Conservation (phyloP, 1,140 invertebrate species). For the Sycophila sp. region DNA sequence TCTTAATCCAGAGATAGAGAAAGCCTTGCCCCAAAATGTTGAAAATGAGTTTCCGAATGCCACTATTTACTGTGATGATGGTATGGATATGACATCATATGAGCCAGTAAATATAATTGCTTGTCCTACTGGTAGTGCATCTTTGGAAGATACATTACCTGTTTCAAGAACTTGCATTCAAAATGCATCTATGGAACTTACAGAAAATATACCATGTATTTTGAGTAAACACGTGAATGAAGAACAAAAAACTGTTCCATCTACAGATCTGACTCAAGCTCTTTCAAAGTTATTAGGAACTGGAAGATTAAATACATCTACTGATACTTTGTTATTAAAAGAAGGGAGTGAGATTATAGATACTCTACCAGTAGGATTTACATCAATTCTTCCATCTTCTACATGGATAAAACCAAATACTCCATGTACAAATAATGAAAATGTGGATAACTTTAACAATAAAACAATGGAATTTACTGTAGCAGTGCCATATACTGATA, state of each 20-base stretch:
- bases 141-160: background rate
- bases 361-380: conserved; percentile 36
- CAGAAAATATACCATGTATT: conserved; percentile 9
- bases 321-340: too few species aligned
- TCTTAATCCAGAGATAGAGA: background rate
- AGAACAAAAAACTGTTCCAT: background rate
- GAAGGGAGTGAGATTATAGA: too few species aligned
- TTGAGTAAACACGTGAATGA: background rate
- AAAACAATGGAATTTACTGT: conserved; percentile 25
- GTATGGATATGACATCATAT: conserved; percentile 23
- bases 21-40: background rate
- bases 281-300: background rate
- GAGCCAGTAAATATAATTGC: background rate
- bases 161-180: conserved; percentile 11
- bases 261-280: conserved; percentile 1
- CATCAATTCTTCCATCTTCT: conserved; percentile 18
- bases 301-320: background rate
- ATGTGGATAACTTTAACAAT: conserved; percentile 7
- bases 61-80: conserved; percentile 32
- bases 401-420: conserved; percentile 12
- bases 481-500: background rate
- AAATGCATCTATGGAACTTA: conserved; percentile 29
- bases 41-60: background rate
- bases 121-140: background rate
- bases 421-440: background rate